Base-by-base conservation (phyloP, 2,797 vertebrate species). In the Epinephelus awoara region DNA sequence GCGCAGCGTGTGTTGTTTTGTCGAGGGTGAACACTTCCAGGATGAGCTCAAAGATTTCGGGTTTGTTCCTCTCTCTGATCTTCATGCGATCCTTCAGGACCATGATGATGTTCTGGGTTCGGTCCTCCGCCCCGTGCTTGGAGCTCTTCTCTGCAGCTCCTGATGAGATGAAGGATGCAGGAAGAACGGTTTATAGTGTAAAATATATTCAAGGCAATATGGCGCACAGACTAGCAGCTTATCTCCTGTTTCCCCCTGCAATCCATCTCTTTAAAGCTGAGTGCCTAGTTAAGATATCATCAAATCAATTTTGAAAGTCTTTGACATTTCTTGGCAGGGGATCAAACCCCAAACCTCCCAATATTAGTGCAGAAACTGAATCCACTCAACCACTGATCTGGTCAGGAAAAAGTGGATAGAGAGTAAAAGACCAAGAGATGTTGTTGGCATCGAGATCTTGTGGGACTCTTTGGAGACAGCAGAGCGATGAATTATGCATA, bases 71-170 rank as follows among this genome's bases (percentile, higher is more conserved):
- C 88, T 99, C 98, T 4, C 98, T 95, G 92, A 99, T 99, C 95
- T 99, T 99, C 98, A 99, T 99, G 77, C 98, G 97, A 88, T 99
- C 98, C 87, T 99, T 99, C 69, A 99, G 94, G 78, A 98, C 98
- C 98, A 98, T 99, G 92, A 99, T 99, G 89, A 99, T 99, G 84
- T 98, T 99, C 94, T 98, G 98, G 0, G 98, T 99, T 23, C 98
- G 93, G 89, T 99, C 98, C 89, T 99, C 98, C 0, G 98, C 98
- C 0, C 98, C 98, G 0, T 99, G 98, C 87, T 99, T 99, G 21
- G 98, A 99, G 89, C 98, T 98, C 89, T 99, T 99, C 91, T 99
- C 98, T 0, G 98, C 98, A 0, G 98, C 98, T 83, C 98, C 98
- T 99, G 90, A 71, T 75, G 38, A 67, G 62, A 79, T 3, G 18